Conservation (phyloP, 2,797 vertebrate species). For the Lagodon rhomboides region DNA sequence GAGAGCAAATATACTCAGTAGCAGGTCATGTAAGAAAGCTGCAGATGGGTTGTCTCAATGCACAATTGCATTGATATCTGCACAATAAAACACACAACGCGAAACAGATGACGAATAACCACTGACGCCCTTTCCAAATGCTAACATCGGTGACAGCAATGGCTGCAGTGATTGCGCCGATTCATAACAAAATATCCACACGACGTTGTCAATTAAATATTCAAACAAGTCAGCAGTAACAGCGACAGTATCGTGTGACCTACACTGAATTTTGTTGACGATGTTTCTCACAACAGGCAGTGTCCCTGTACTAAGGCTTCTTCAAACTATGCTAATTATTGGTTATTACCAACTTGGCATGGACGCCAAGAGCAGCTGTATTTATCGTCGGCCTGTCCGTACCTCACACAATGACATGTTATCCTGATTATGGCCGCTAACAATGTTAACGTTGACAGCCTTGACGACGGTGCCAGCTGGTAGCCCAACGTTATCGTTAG, state of each 20-base stretch:
- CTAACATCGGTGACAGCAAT: neutral
- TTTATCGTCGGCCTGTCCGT: neutral
- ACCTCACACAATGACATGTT: neutral
- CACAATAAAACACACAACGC: neutral
- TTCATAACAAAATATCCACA: conserved; percentile 2
- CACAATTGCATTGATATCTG: neutral
- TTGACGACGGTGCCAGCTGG: neutral
- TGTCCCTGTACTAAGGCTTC: neutral
- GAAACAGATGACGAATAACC: neutral
- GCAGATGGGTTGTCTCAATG: neutral
- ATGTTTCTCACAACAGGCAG: neutral
- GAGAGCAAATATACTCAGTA: neutral
- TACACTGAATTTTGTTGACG: neutral
- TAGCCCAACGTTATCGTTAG: conserved; percentile 14
- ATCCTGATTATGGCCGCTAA: neutral
- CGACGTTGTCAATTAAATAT: neutral
- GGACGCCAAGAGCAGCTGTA: neutral
- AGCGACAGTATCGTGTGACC: neutral
- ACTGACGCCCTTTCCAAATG: conserved; percentile 21
- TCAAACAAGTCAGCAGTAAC: neutral
- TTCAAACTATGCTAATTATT: conserved; percentile 32
- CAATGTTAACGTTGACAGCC: neutral
- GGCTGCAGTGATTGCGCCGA: neutral
- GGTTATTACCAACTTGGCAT: conserved; percentile 13
- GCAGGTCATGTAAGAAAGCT: neutral